phyloP scores from a whole-genome alignment of 2,113 vertebrate genomes.

The Plecturocebus donacophilus region DNA sequence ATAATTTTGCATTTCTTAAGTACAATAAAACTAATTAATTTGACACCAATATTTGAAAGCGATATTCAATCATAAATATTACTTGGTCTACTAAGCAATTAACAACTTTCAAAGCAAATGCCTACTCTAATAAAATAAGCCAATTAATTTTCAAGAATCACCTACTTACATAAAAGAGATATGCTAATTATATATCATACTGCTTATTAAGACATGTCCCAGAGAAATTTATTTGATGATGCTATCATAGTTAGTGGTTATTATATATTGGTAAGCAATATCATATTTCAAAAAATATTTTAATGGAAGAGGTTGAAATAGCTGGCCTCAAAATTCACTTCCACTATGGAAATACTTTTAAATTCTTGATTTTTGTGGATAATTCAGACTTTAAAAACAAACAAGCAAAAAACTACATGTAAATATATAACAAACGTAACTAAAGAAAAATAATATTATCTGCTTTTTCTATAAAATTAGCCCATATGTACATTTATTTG shows the following conservation, averaged over 20 bases:
- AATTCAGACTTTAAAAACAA: background rate
- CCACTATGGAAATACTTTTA: background rate
- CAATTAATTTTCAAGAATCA: conserved; percentile 14
- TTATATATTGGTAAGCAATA: background rate
- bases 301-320: background rate
- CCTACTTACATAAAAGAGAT: background rate
- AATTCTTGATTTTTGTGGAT: background rate
- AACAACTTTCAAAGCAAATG: conserved; percentile 23
- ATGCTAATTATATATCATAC: background rate
- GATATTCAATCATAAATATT: background rate
- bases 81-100: background rate
- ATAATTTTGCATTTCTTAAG: background rate
- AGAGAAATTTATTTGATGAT: background rate
- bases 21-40: background rate
- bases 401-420: background rate
- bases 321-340: background rate
- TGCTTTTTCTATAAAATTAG: background rate
- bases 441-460: background rate
- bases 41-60: background rate
- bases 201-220: background rate
- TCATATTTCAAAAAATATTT: background rate
- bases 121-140: background rate
- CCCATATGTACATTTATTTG: background rate
- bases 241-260: background rate
- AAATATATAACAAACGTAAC: background rate